Conservation (phyloP, 2,888 invertebrate species). For the Biston stratarius region DNA sequence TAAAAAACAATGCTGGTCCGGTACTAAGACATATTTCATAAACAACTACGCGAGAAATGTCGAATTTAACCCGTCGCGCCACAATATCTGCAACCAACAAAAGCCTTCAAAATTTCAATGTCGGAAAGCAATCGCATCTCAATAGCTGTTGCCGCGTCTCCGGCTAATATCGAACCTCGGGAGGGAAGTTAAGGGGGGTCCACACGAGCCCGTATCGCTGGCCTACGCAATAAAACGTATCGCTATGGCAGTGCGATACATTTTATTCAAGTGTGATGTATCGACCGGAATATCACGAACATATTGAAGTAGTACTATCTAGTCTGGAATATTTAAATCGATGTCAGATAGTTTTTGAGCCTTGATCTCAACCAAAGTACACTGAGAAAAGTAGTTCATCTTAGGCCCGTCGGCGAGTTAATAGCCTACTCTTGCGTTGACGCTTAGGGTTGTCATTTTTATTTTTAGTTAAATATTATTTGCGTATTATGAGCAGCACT, state of each 20-base stretch:
- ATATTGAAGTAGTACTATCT: not conserved
- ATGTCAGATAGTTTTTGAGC: not conserved
- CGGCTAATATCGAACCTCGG: slow-evolving; percentile 22
- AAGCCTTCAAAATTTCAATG: slow-evolving; percentile 36
- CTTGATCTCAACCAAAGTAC: not conserved
- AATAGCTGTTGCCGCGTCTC: slow-evolving; percentile 40
- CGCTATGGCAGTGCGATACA: too few relatives aligned
- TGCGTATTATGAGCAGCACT: too few relatives aligned
- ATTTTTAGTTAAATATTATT: too few relatives aligned
- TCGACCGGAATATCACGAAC: not conserved
- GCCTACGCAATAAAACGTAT: slow-evolving; percentile 4
- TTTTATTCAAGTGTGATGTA: not conserved
- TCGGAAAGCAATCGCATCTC: slow-evolving; percentile 44
- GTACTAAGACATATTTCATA: slow-evolving; percentile 11
- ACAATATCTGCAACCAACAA: slow-evolving; percentile 30
- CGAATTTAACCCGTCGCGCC: slow-evolving; percentile 14
- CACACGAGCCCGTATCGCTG: slow-evolving; percentile 7
- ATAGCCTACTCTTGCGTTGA: too few relatives aligned
- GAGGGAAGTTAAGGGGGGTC: not conserved
- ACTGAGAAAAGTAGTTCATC: too few relatives aligned
- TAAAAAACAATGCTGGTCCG: too few relatives aligned
- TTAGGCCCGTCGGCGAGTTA: too few relatives aligned
- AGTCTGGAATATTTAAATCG: not conserved
- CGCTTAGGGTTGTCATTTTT: too few relatives aligned
- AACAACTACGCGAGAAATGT: slow-evolving; percentile 1